Percentiles rank a stretch among this genome's conserved stretches.
Conservation (phyloP, 2,797 vertebrate species). For the Chromis chromis region DNA sequence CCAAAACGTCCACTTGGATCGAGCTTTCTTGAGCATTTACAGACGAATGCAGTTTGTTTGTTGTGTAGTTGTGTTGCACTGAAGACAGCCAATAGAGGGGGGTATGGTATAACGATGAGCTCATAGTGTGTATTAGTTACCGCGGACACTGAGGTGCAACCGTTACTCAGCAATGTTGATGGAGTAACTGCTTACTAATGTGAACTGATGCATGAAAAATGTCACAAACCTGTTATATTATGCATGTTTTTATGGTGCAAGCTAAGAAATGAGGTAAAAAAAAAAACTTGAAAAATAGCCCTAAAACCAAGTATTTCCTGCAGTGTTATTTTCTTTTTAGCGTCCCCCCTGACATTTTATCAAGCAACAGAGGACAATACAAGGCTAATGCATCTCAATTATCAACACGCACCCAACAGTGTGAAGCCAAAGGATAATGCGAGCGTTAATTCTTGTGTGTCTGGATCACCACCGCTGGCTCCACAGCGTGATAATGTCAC, state of each 20-base stretch:
- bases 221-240: not conserved
- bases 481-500: slow-evolving; percentile 61
- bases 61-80: not conserved
- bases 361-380: slow-evolving; percentile 5
- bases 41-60: slow-evolving; percentile 4
- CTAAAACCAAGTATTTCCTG: slow-evolving; percentile 14
- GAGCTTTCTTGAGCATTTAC: not conserved
- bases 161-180: slow-evolving; percentile 28
- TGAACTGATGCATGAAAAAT: slow-evolving; percentile 4
- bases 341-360: slow-evolving; percentile 14
- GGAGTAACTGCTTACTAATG: slow-evolving; percentile 5
- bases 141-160: slow-evolving; percentile 22
- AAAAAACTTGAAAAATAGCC: slow-evolving; percentile 18
- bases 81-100: slow-evolving; percentile 61
- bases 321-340: not conserved
- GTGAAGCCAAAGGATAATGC: slow-evolving; percentile 31
- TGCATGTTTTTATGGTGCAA: not conserved
- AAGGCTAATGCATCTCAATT: slow-evolving; percentile 8
- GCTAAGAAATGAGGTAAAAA: not conserved
- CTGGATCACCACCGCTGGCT: slow-evolving; percentile 52
- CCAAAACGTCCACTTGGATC: not conserved
- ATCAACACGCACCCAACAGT: slow-evolving; percentile 33
- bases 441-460: slow-evolving; percentile 22
- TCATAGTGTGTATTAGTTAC: not conserved
- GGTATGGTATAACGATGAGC: slow-evolving; percentile 52